phyloP scores from a whole-genome alignment of 1,140 invertebrate species.

The Lasioglossum albipes region DNA sequence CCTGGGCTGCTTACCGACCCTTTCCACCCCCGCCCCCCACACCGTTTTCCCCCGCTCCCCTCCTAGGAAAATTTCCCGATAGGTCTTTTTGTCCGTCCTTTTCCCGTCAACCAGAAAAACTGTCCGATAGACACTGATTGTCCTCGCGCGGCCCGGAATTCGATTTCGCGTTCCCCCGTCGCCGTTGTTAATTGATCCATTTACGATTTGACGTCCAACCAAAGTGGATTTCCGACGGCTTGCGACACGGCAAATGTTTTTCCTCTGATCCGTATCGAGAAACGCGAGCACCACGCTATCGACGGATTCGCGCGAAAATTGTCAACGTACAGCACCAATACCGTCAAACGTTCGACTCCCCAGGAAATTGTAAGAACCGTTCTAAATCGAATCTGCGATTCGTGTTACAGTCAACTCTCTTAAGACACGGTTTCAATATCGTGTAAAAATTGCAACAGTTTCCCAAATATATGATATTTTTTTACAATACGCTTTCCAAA shows the following conservation, averaged over 20 bases:
- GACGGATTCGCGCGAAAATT: too few relatives aligned
- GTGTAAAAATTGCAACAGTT: too few relatives aligned
- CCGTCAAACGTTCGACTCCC: too few relatives aligned
- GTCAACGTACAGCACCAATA: not conserved
- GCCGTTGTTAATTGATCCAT: conserved; percentile 41
- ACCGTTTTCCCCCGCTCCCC: not conserved
- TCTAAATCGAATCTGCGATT: too few relatives aligned
- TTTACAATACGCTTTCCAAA: too few relatives aligned
- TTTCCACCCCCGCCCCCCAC: not conserved
- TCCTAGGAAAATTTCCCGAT: conserved; percentile 21
- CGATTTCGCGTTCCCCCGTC: conserved; percentile 26
- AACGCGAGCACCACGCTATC: too few relatives aligned
- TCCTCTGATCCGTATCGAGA: not conserved
- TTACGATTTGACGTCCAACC: conserved; percentile 32
- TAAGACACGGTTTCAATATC: too few relatives aligned
- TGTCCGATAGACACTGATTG: conserved; percentile 33
- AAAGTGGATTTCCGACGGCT: conserved; percentile 8
- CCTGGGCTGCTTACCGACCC: conserved; percentile 2
- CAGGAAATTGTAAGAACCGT: too few relatives aligned
- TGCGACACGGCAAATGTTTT: conserved; percentile 34
- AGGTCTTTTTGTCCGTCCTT: not conserved
- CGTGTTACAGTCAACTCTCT: not conserved
- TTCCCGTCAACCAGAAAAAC: conserved; percentile 22
- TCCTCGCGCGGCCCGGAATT: conserved; percentile 30
- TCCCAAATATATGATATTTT: too few relatives aligned